Percentiles rank a stretch among this genome's conserved stretches.
These are phyloP conservation scores for Eupleurogrammus muticus DNA, from an alignment of 2,797 vertebrate species.

Conservation along the genomic window DNA sequence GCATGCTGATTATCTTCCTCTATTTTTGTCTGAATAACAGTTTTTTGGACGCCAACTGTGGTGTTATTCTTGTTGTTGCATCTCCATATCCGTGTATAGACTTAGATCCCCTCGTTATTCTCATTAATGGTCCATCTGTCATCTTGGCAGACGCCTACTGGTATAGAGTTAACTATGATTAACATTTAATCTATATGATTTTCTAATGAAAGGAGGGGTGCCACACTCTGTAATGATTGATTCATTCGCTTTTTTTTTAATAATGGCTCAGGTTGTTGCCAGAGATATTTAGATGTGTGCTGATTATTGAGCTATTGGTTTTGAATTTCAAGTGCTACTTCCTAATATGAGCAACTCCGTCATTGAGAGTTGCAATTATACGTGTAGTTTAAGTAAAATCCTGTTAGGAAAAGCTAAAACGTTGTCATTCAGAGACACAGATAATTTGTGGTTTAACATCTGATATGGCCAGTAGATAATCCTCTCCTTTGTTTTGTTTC, in stretches of 20 bases:
- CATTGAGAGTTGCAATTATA: conserved; percentile 17
- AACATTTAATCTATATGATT: conserved; percentile 83
- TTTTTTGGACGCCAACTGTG: conserved; percentile 75
- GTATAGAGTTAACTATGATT: conserved; percentile 77
- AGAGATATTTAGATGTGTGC: conserved; percentile 49
- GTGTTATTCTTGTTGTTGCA: conserved; percentile 78
- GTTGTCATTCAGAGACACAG: conserved; percentile 10
- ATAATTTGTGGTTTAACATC: conserved; percentile 11
- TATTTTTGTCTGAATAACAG: conserved; percentile 71
- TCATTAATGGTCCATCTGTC: conserved; percentile 88
- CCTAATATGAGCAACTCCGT: conserved; percentile 27
- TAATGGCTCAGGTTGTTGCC: conserved; percentile 58
- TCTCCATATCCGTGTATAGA: conserved; percentile 82
- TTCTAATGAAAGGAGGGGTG: conserved; percentile 74
- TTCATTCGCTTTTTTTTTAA: conserved; percentile 64
- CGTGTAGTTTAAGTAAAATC: neutral
- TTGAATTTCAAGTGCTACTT: conserved; percentile 32
- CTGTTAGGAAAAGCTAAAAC: conserved; percentile 13
- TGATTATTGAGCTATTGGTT: conserved; percentile 58
- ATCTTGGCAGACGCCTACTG: conserved; percentile 80
- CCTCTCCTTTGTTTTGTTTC: neutral
- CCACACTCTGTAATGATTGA: conserved; percentile 66
- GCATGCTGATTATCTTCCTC: conserved; percentile 57
- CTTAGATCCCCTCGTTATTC: conserved; percentile 84
- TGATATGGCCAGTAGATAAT: neutral